Evolutionary conservation across 2,797 vertebrate genomes (phyloP).

Genomic region (Sciaenops ocellatus): DNA sequence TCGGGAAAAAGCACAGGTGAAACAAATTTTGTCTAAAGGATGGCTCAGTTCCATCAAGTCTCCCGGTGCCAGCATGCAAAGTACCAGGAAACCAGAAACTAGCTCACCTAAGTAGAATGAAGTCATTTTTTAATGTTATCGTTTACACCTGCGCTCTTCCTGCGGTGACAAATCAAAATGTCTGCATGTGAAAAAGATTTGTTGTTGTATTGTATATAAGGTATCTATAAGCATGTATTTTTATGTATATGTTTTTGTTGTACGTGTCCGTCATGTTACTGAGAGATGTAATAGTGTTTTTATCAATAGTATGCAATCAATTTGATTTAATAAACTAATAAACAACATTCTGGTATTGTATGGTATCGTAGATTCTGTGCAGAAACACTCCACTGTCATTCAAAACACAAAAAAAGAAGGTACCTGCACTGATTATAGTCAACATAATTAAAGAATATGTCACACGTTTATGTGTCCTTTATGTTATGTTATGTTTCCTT

Average conservation of each 20-base stretch:
- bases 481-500: no score
- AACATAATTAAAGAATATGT: background rate
- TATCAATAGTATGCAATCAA: background rate
- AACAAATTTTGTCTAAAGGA: background rate
- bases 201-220: background rate
- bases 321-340: background rate
- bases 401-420: background rate
- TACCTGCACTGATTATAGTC: background rate
- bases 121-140: slow-evolving; percentile 1
- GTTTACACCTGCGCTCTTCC: background rate
- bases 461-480: background rate
- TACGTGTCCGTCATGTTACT: background rate
- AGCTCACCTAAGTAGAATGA: background rate
- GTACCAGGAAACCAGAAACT: background rate
- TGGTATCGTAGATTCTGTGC: background rate
- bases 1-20: slow-evolving; percentile 12
- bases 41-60: slow-evolving; percentile 11
- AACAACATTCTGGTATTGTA: background rate
- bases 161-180: background rate
- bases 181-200: background rate
- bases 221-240: background rate
- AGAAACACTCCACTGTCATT: background rate
- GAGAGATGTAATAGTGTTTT: background rate
- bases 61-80: slow-evolving; percentile 1
- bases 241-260: background rate